Conservation (phyloP, 2,113 vertebrate genomes). For the Pteropus alecto region DNA sequence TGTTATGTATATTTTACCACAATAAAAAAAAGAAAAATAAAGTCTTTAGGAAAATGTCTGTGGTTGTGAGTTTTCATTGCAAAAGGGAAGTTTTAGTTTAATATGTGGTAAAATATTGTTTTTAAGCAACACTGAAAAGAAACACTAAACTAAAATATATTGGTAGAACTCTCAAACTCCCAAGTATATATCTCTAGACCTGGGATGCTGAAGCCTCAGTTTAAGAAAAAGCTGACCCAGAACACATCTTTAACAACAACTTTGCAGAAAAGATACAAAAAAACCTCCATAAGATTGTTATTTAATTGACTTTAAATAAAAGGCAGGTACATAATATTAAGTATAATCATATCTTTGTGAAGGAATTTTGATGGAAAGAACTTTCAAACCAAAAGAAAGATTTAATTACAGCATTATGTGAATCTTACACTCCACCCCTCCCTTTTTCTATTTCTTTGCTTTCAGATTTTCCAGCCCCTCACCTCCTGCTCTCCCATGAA, state of each 20-base stretch:
- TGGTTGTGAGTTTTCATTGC: background rate
- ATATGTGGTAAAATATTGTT: background rate
- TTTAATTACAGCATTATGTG: background rate
- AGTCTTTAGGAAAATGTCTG: background rate
- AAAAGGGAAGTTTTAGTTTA: constrained; percentile 33
- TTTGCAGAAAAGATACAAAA: constrained; percentile 1
- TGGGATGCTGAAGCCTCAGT: background rate
- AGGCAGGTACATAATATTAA: constrained; percentile 21
- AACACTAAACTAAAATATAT: background rate
- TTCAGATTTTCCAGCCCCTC: background rate
- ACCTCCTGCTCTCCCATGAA: background rate
- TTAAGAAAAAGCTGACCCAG: constrained; percentile 34
- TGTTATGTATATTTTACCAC: constrained; percentile 30
- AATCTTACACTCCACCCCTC: background rate
- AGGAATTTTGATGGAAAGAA: background rate
- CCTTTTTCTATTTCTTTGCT: background rate
- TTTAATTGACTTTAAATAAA: constrained; percentile 30
- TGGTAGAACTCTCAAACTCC: constrained; percentile 7
- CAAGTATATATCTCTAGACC: background rate
- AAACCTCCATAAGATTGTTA: background rate
- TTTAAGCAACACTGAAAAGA: constrained; percentile 7
- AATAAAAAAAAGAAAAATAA: background rate
- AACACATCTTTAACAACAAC: background rate
- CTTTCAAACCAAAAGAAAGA: background rate
- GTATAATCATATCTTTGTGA: constrained; percentile 7